Evolutionary conservation across 2,797 vertebrate species (phyloP), one percentile per base, ranked within the genome.

Genomic region (Nannoperca australis): DNA sequence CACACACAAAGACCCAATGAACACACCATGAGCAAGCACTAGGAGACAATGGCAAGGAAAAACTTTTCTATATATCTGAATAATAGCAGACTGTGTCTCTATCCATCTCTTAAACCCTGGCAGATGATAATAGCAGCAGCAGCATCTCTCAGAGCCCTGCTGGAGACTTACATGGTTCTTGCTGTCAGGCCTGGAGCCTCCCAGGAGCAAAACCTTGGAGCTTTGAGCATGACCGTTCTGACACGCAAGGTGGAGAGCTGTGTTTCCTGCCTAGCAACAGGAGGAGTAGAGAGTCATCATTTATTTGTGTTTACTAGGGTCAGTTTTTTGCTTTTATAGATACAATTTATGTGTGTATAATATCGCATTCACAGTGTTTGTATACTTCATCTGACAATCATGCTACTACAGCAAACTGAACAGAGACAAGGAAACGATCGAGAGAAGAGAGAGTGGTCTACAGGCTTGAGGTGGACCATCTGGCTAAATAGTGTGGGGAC

Each of bases 181-280:
- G 89, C 95, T 95, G 91, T 99, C 97, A 1, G 97, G 96, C 22
- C 96, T 95, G 87, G 97, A 97, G 54, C 97, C 98, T 66, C 96
- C 98, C 74, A 99, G 94, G 69, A 99, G 94, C 75, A 99, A 93
- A 76, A 99, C 88, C 38, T 96, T 97, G 15, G 95, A 90, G 77
- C 97, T 98, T 93, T 99, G 97, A 77, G 95, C 91, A 63, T 99
- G 98, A 85, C 97, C 97, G 14, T 99, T 99, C 93, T 99, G 98
- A 94, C 97, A 99, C 7, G 98, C 96, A 81, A 99, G 95, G 88
- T 99, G 98, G 76, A 99, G 96, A 75, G 97, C 95, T 0, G 96
- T 97, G 94, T 98, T 98, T 82, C 97, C 97, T 62, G 97, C 98
- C 98, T 99, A 75, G 15, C 62, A 18, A 55, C 22, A 65, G 22